Conservation (phyloP, 2,113 vertebrate genomes). For the Archilochus colubris region DNA sequence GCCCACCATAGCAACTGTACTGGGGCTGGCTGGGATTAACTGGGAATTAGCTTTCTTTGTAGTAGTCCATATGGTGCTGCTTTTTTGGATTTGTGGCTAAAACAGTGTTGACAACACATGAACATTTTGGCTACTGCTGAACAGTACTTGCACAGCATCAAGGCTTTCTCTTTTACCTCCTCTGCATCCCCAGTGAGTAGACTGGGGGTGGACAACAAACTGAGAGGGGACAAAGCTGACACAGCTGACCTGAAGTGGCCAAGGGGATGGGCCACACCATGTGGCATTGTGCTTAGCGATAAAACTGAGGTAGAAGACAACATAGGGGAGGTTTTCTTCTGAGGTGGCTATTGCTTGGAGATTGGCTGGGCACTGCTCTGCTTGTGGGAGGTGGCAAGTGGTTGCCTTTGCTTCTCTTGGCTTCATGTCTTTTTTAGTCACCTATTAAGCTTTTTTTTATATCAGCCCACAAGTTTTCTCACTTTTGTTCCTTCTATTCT, state of each 20-base stretch:
- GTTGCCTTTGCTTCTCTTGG: neutral
- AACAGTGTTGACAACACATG: neutral
- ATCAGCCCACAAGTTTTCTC: neutral
- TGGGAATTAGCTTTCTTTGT: neutral
- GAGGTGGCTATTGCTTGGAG: neutral
- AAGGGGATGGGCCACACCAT: neutral
- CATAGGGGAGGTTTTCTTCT: neutral
- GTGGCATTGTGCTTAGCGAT: accelerated
- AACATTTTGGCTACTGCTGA: neutral
- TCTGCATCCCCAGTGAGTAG: neutral
- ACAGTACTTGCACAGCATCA: neutral
- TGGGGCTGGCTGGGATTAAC: neutral
- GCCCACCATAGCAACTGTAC: neutral
- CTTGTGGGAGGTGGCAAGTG: neutral
- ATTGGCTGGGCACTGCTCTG: neutral
- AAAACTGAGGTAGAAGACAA: neutral
- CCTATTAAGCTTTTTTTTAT: neutral
- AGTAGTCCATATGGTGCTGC: neutral
- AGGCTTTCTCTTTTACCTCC: neutral
- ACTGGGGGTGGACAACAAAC: neutral
- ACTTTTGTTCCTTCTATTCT: neutral
- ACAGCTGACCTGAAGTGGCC: neutral
- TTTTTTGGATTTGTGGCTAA: neutral
- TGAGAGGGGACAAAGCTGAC: neutral
- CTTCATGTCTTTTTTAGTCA: neutral